phyloP scores from a whole-genome alignment of 2,113 vertebrate genomes.

The Brachirus orientalis region DNA sequence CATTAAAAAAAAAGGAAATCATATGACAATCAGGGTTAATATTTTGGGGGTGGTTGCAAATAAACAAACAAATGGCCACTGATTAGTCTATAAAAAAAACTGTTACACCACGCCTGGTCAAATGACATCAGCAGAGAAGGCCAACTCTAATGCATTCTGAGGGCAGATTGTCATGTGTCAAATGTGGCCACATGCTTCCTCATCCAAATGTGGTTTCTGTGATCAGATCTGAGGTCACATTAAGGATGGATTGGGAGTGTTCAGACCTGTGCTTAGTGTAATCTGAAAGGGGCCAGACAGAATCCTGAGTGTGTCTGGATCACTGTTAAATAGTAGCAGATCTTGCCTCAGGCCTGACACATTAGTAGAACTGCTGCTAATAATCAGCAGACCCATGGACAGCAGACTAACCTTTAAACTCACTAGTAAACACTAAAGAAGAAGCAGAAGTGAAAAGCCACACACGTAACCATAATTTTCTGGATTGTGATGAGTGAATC shows the following conservation, averaged over 20 bases:
- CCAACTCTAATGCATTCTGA: too few relatives aligned
- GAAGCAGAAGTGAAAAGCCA: conserved; percentile 1
- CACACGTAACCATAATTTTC: neutral
- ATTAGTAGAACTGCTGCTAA: conserved; percentile 38
- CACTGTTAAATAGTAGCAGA: conserved; percentile 21
- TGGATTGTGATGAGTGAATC: neutral
- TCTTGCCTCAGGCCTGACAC: conserved; percentile 8
- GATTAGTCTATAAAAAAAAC: too few relatives aligned
- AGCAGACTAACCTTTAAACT: conserved; percentile 24
- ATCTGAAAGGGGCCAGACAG: conserved; percentile 13
- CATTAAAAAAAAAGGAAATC: too few relatives aligned
- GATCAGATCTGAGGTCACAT: conserved; percentile 13
- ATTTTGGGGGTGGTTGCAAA: too few relatives aligned
- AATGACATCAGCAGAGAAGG: too few relatives aligned
- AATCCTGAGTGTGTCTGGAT: conserved; percentile 25
- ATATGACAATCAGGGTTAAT: too few relatives aligned
- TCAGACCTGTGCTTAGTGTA: neutral
- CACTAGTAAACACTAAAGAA: conserved; percentile 15
- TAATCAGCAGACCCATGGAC: conserved; percentile 32
- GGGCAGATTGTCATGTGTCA: too few relatives aligned
- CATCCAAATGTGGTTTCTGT: too few relatives aligned
- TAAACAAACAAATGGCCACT: too few relatives aligned
- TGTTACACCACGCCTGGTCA: too few relatives aligned
- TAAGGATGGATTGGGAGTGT: too few relatives aligned
- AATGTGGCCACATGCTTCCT: too few relatives aligned